Evolutionary conservation across 2,888 invertebrate genomes (phyloP).

Genomic region (Ceramica pisi): DNA sequence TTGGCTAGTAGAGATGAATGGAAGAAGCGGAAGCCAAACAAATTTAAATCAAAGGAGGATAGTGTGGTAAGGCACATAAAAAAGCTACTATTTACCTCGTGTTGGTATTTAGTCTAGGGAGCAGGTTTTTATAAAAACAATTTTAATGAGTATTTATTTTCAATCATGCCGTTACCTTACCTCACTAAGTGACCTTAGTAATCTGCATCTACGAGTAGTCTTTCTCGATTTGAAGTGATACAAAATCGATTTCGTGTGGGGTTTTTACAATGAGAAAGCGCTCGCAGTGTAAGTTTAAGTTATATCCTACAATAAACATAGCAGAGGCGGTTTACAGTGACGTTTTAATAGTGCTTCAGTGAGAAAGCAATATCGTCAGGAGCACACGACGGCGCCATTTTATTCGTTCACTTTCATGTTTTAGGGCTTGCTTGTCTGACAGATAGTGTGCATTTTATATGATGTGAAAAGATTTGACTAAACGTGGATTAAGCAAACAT

Average conservation of each 20-base stretch:
- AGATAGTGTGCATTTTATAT: background rate
- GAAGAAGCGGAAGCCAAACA: background rate
- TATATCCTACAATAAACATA: conserved; percentile 59
- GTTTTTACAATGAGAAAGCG: conserved; percentile 60
- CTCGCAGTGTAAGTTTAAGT: conserved; percentile 51
- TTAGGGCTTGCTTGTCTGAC: conserved; percentile 16
- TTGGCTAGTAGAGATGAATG: background rate
- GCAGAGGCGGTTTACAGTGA: conserved; percentile 57
- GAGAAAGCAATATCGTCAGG: conserved; percentile 61
- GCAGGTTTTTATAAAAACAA: background rate
- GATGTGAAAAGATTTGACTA: background rate
- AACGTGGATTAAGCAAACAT: no score
- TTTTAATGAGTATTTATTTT: background rate
- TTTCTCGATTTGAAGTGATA: conserved; percentile 22
- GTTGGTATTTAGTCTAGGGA: background rate
- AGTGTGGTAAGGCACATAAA: no score
- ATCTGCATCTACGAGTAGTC: background rate
- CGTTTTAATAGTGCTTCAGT: conserved; percentile 62
- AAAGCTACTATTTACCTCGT: background rate
- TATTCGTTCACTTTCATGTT: conserved; percentile 53
- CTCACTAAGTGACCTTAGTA: background rate
- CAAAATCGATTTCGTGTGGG: conserved; percentile 36
- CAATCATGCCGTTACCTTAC: background rate
- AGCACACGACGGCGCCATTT: conserved; percentile 49
- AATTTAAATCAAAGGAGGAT: background rate